phyloP scores from a whole-genome alignment of 2,797 vertebrate genomes.

The Gymnoscopelus microlampas region DNA sequence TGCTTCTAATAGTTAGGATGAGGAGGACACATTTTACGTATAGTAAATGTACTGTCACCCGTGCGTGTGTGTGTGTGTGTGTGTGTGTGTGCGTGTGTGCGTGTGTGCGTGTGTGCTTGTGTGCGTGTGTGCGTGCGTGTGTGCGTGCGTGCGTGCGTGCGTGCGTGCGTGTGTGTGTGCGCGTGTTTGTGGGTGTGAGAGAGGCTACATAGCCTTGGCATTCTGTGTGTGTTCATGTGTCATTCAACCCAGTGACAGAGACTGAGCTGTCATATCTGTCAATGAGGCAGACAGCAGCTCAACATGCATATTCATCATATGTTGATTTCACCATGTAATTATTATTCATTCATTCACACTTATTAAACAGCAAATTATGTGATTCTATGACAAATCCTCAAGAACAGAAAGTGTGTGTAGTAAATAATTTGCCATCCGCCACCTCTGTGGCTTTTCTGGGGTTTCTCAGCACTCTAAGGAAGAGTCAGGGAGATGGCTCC shows the following conservation, averaged over 20 bases:
- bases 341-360: too few relatives aligned
- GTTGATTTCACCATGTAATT: constrained; percentile 33
- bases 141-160: constrained; percentile 2
- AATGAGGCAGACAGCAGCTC: constrained; percentile 56
- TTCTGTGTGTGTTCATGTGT: constrained; percentile 59
- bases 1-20: background rate
- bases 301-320: constrained; percentile 71
- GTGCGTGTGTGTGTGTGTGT: constrained; percentile 3
- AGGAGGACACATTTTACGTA: too few relatives aligned
- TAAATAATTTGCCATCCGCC: too few relatives aligned
- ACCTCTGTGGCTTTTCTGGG: too few relatives aligned
- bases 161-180: constrained; percentile 28
- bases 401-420: too few relatives aligned
- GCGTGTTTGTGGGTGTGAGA: constrained; percentile 52
- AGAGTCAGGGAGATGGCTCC: too few relatives aligned
- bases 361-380: too few relatives aligned
- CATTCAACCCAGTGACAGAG: constrained; percentile 58
- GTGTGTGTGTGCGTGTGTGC: constrained; percentile 55
- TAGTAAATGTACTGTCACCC: too few relatives aligned
- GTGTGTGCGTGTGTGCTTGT: constrained; percentile 29
- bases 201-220: constrained; percentile 34
- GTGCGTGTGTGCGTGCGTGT: constrained; percentile 53
- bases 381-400: too few relatives aligned
- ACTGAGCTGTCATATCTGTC: constrained; percentile 69
- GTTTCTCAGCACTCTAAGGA: too few relatives aligned